Evolutionary conservation across 1,140 invertebrate species (phyloP).

Genomic region (Rhopalosiphum padi): DNA sequence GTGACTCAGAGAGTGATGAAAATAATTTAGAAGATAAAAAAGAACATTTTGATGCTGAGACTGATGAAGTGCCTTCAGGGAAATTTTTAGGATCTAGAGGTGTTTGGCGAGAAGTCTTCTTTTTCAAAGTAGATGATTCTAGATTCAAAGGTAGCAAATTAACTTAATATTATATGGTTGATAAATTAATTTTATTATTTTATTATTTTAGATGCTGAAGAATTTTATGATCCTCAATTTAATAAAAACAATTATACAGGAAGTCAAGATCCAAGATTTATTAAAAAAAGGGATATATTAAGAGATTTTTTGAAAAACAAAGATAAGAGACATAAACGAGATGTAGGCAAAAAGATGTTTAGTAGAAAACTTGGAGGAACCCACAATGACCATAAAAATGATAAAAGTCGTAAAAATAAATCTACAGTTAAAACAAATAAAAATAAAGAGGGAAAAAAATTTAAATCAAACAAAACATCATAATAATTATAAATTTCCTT

Average conservation of each 20-base stretch:
- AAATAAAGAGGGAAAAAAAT: background rate
- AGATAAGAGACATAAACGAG: conserved; percentile 43
- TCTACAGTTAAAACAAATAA: background rate
- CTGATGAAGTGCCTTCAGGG: background rate
- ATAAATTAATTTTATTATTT: background rate
- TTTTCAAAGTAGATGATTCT: conserved; percentile 47
- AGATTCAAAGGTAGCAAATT: conserved; percentile 46
- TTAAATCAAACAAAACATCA: background rate
- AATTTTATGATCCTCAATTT: conserved; percentile 50
- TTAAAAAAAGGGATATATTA: conserved; percentile 28
- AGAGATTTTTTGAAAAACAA: conserved; percentile 48
- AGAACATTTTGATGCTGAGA: background rate
- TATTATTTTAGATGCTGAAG: conserved; percentile 45
- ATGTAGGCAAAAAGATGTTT: conserved; percentile 36
- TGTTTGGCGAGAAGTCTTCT: conserved; percentile 44
- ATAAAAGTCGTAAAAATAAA: conserved; percentile 38
- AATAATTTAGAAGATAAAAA: background rate
- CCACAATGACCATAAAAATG: background rate
- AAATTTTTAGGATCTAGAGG: conserved; percentile 46
- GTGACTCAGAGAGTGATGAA: conserved; percentile 42
- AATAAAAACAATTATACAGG: conserved; percentile 16
- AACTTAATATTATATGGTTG: background rate
- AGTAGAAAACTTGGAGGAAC: conserved; percentile 49
- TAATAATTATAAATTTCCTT: background rate
- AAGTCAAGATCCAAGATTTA: conserved; percentile 52